Evolutionary conservation across 2,888 invertebrate species (phyloP).

Genomic region (Baccha elongata): DNA sequence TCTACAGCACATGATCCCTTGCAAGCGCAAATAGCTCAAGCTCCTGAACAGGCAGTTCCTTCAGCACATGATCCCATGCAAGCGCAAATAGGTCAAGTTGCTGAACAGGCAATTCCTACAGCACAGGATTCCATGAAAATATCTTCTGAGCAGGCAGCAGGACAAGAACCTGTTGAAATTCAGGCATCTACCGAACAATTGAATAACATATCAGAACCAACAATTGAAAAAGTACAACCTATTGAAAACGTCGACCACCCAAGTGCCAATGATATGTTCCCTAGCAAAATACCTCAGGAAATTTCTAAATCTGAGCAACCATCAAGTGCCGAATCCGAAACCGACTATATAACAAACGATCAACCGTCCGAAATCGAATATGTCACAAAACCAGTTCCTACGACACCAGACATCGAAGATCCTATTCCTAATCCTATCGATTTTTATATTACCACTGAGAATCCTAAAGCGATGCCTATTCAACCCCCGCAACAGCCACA

Average conservation of each 20-base stretch:
- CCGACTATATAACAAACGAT: conserved; percentile 19
- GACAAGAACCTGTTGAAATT: neutral
- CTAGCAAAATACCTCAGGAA: conserved; percentile 22
- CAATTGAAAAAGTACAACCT: neutral
- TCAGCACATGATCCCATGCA: no score
- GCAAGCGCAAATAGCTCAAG: no score
- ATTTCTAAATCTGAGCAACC: conserved; percentile 1
- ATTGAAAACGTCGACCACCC: neutral
- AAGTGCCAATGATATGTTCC: neutral
- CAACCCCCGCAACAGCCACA: conserved; percentile 25
- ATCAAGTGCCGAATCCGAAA: conserved; percentile 23
- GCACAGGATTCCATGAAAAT: no score
- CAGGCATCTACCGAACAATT: neutral
- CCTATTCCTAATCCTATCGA: conserved; percentile 15
- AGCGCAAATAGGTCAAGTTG: no score
- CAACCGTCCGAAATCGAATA: conserved; percentile 32
- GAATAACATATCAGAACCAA: conserved; percentile 5
- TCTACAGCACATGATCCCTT: no score
- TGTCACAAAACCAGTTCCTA: conserved; percentile 17
- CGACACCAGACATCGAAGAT: conserved; percentile 20
- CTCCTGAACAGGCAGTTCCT: no score
- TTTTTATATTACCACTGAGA: conserved; percentile 46
- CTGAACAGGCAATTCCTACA: no score
- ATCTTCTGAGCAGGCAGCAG: neutral
- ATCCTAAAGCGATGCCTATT: conserved; percentile 45